phyloP scores from a whole-genome alignment of 2,888 invertebrate species.

The Anaspis maculata region DNA sequence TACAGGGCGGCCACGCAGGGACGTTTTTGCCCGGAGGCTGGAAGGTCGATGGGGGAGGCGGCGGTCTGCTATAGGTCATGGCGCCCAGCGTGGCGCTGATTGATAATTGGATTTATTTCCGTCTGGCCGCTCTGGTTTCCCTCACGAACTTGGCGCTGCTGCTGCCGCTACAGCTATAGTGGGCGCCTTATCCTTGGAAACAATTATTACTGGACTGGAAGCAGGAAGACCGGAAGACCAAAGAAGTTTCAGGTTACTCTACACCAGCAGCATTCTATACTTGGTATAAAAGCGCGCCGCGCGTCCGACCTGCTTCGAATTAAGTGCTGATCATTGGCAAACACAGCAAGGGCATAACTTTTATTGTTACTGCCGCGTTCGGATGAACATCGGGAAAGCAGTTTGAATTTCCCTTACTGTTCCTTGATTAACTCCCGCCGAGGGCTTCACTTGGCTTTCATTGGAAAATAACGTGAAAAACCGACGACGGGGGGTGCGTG shows the following conservation, averaged over 20 bases:
- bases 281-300: not conserved
- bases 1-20: no score
- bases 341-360: no score
- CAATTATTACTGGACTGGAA: slow-evolving; percentile 15
- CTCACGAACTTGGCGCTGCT: slow-evolving; percentile 13
- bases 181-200: slow-evolving; percentile 14
- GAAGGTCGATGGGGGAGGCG: no score
- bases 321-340: slow-evolving; percentile 16
- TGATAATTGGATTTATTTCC: slow-evolving; percentile 21
- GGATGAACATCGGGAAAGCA: no score
- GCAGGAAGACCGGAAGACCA: slow-evolving; percentile 3
- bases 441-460: no score
- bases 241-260: not conserved
- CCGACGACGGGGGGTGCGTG: no score
- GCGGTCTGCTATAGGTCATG: slow-evolving; percentile 8
- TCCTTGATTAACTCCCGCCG: no score
- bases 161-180: no score
- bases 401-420: no score
- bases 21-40: no score
- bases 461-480: no score
- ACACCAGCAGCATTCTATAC: not conserved
- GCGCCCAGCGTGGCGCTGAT: slow-evolving; percentile 17
- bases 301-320: slow-evolving; percentile 14
- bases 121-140: slow-evolving; percentile 15
- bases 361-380: no score